Evolutionary conservation across 2,797 vertebrate genomes (phyloP), one percentile per base, ranked within the genome.

Genomic region (Cynodonichthys magdalenae): DNA sequence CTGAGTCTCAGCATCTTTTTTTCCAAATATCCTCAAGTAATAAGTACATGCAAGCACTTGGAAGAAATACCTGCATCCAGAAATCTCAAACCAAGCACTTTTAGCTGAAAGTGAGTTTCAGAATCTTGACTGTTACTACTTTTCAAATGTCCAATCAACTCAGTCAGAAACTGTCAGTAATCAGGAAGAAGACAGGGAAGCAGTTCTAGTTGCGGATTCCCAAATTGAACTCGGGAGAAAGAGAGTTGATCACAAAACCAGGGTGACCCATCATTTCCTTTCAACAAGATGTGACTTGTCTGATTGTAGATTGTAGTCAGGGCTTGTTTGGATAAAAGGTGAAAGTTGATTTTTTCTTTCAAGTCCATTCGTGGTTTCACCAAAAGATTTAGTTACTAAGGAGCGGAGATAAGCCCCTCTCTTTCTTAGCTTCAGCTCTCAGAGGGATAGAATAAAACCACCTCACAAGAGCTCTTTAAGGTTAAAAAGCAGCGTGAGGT

Each of bases 361-460:
- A 48, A 48, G 18, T 36, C 34, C 51, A 11, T n/a, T 19, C 11
- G n/a, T 36, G 8, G n/a, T 59, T 31, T 48, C 12, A 34, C 42
- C n/a, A 34, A 20, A 34, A 48, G 42, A 24, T 34, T 39, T 39
- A 50, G 48, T 47, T 63, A 18, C 12, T 49, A 55, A 48, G 24
- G 15, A 3, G 44, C 9, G 39, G 18, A 45, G 12, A 64, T 74
- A 6, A 74, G 53, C 24, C 18, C 20, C 24, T 61, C 51, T 14
- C 10, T 27, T 46, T 20, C 50, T 46, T 4, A 27, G 28, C 15
- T 61, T 28, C 10, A 41, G 11, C 47, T 59, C n/a, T 31, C 15
- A n/a, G 0, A 20, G 49, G 24, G 41, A 44, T 0, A 0, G 7
- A 45, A 50, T 52, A 46, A 49, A 12, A 18, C 14, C 19, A 19